Evolutionary conservation across 2,888 invertebrate genomes (phyloP).

Genomic region (Sesia bembeciformis): DNA sequence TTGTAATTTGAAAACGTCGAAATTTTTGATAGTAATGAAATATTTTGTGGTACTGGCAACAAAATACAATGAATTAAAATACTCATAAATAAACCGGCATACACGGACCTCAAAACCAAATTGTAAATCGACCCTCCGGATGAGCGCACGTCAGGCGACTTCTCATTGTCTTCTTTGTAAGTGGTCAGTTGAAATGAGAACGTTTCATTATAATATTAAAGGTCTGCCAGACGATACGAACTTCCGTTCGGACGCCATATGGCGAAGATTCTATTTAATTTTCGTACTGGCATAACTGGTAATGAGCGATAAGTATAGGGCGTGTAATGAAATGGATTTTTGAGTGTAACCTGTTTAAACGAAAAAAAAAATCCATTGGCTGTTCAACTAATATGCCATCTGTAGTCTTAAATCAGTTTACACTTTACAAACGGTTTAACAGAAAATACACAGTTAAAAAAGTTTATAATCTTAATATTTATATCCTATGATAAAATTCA

Average conservation of each 20-base stretch:
- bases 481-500: too few relatives aligned
- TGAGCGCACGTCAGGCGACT: constrained; percentile 45
- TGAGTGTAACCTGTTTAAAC: constrained; percentile 11
- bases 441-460: too few relatives aligned
- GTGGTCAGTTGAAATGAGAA: constrained; percentile 64
- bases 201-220: constrained; percentile 65
- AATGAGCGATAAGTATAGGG: constrained; percentile 5
- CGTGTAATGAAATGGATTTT: constrained; percentile 11
- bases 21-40: too few relatives aligned
- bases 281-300: constrained; percentile 11
- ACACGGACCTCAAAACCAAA: background rate
- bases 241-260: constrained; percentile 67
- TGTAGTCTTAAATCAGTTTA: too few relatives aligned
- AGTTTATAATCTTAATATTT: too few relatives aligned
- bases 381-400: background rate
- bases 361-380: background rate
- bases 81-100: too few relatives aligned
- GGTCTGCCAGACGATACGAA: constrained; percentile 67
- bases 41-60: too few relatives aligned
- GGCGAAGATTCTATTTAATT: constrained; percentile 45
- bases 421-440: too few relatives aligned
- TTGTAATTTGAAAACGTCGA: too few relatives aligned
- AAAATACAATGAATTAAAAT: too few relatives aligned
- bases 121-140: constrained; percentile 39
- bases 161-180: constrained; percentile 64